phyloP scores from a whole-genome alignment of 2,113 vertebrate genomes.

The Phoenicopterus ruber region DNA sequence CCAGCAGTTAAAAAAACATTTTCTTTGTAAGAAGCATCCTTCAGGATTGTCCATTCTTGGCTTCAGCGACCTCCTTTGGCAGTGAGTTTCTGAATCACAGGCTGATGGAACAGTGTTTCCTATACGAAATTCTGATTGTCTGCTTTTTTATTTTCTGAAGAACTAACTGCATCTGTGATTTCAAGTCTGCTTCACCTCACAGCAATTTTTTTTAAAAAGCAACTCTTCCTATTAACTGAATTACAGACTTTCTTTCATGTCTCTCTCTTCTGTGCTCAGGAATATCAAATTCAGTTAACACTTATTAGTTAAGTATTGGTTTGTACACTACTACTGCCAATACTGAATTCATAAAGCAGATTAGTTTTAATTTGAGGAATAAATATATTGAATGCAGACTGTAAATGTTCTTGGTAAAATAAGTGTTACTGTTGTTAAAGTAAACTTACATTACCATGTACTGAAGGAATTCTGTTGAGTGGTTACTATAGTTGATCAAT shows the following conservation, averaged over 20 bases:
- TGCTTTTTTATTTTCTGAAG: background rate
- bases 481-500: background rate
- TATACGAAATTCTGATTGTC: background rate
- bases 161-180: background rate
- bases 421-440: background rate
- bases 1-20: background rate
- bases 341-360: background rate
- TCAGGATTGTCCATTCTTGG: background rate
- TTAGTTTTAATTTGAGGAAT: background rate
- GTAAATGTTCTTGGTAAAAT: background rate
- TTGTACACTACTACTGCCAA: background rate
- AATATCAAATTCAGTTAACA: background rate
- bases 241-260: background rate
- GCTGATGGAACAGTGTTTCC: background rate
- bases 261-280: background rate
- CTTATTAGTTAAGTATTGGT: background rate
- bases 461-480: background rate
- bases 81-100: background rate
- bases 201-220: background rate
- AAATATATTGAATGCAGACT: background rate
- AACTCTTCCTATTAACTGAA: background rate
- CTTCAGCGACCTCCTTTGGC: background rate
- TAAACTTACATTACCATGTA: rapidly evolving
- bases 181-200: background rate
- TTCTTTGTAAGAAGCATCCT: background rate